These are phyloP conservation scores for Volucella bombylans DNA, from an alignment of 2,888 invertebrate genomes.

Conservation along the genomic window DNA sequence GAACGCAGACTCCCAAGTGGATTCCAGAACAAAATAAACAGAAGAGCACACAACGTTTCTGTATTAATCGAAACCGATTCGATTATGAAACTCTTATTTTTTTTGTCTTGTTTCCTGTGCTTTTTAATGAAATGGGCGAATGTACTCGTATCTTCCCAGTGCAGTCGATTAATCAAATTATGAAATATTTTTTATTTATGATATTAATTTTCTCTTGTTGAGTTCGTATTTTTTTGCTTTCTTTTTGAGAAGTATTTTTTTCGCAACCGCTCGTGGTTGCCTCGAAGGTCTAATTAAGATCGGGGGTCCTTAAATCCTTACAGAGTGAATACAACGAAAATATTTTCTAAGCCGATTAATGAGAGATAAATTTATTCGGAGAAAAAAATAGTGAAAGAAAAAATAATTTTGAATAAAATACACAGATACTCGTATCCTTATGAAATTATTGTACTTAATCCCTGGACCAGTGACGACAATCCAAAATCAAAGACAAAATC, in stretches of 20 bases:
- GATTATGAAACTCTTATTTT: slow-evolving; percentile 47
- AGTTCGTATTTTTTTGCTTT: no score
- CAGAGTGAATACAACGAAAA: not conserved
- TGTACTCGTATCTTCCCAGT: slow-evolving; percentile 8
- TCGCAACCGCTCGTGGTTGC: not conserved
- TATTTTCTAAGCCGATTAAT: not conserved
- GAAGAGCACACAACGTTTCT: not conserved
- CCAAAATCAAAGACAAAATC: slow-evolving; percentile 2
- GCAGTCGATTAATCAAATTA: slow-evolving; percentile 28
- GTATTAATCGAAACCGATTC: slow-evolving; percentile 47
- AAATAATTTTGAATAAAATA: slow-evolving; percentile 6
- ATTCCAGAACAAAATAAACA: slow-evolving; percentile 17
- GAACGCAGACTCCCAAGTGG: slow-evolving; percentile 49
- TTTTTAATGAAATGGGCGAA: not conserved
- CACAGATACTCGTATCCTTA: slow-evolving; percentile 12
- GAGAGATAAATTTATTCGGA: slow-evolving; percentile 2
- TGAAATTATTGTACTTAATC: slow-evolving; percentile 29
- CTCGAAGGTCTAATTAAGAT: not conserved
- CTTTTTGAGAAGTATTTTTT: not conserved
- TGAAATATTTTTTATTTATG: not conserved
- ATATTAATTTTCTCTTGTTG: not conserved
- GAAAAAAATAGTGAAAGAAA: not conserved
- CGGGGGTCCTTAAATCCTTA: not conserved
- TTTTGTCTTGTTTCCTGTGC: not conserved
- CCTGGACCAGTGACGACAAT: slow-evolving; percentile 14